phyloP scores from a whole-genome alignment of 2,888 invertebrate species.

The Meteorus colon region DNA sequence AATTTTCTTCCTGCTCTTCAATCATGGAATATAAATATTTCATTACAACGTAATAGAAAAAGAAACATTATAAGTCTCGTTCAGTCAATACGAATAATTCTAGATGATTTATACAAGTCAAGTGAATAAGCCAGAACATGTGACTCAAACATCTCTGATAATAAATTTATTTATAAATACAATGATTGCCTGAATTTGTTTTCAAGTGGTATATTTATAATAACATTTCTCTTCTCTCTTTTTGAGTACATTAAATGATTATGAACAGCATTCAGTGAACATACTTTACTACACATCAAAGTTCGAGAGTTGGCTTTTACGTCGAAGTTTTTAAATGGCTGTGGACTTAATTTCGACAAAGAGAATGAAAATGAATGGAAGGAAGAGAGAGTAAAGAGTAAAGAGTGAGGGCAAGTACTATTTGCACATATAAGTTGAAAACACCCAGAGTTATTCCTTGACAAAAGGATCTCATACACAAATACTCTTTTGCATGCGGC shows the following conservation, averaged over 20 bases:
- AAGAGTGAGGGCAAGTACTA: background rate
- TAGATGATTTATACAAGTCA: background rate
- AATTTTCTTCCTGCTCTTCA: background rate
- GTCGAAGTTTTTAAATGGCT: slow-evolving; percentile 4
- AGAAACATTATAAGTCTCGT: background rate
- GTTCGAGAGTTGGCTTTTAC: slow-evolving; percentile 16
- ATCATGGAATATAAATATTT: background rate
- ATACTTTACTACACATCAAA: slow-evolving; percentile 30
- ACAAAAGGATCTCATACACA: slow-evolving; percentile 19
- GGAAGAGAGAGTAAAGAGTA: background rate
- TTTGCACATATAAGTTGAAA: slow-evolving; percentile 17
- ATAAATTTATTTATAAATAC: background rate
- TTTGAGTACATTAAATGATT: background rate
- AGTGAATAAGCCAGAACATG: slow-evolving; percentile 4
- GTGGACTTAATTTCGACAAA: slow-evolving; percentile 24
- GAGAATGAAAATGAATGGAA: background rate
- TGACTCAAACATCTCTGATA: background rate
- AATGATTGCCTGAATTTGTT: background rate
- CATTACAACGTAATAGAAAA: background rate
- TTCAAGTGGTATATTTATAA: background rate
- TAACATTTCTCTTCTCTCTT: background rate
- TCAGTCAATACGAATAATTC: background rate
- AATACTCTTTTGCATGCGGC: background rate
- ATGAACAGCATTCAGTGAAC: slow-evolving; percentile 23
- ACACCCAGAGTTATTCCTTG: slow-evolving; percentile 25